Conservation (phyloP, 2,888 invertebrate species). For the Lutraria lutraria region DNA sequence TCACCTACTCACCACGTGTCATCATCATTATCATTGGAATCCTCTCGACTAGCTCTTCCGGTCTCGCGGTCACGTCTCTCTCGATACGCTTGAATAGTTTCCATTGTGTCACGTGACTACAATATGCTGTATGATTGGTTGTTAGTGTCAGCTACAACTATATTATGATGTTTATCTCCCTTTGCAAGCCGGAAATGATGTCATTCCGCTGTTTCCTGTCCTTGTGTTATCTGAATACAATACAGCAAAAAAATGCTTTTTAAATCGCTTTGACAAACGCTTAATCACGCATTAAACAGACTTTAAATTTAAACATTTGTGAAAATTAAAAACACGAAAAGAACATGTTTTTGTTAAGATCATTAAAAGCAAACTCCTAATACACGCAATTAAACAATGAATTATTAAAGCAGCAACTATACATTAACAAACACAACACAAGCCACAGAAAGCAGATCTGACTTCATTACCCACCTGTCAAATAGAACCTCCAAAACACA, state of each 20-base stretch:
- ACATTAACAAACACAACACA: slow-evolving; percentile 4
- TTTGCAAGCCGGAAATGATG: slow-evolving; percentile 54
- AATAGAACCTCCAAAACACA: neutral
- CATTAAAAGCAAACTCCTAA: neutral
- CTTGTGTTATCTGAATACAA: slow-evolving; percentile 46
- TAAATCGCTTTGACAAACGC: slow-evolving; percentile 11
- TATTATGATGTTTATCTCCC: slow-evolving; percentile 54
- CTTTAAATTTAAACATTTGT: slow-evolving; percentile 7
- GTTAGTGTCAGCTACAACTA: slow-evolving; percentile 53
- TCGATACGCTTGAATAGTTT: slow-evolving; percentile 59
- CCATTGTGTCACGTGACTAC: slow-evolving; percentile 57
- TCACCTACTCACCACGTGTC: slow-evolving; percentile 48
- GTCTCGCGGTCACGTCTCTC: slow-evolving; percentile 57
- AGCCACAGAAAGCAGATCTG: slow-evolving; percentile 20
- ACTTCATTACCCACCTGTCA: slow-evolving; percentile 24
- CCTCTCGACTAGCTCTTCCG: slow-evolving; percentile 45
- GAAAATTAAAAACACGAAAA: neutral
- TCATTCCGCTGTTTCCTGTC: slow-evolving; percentile 44
- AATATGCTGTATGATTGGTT: slow-evolving; percentile 58
- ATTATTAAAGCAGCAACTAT: neutral
- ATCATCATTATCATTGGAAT: slow-evolving; percentile 40
- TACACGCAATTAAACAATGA: neutral
- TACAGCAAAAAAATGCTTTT: slow-evolving; percentile 39
- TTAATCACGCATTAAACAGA: slow-evolving; percentile 8
- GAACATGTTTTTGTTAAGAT: neutral